Evolutionary conservation across 1,140 invertebrate species (phyloP).

Genomic region (Acromyrmex echinatior): DNA sequence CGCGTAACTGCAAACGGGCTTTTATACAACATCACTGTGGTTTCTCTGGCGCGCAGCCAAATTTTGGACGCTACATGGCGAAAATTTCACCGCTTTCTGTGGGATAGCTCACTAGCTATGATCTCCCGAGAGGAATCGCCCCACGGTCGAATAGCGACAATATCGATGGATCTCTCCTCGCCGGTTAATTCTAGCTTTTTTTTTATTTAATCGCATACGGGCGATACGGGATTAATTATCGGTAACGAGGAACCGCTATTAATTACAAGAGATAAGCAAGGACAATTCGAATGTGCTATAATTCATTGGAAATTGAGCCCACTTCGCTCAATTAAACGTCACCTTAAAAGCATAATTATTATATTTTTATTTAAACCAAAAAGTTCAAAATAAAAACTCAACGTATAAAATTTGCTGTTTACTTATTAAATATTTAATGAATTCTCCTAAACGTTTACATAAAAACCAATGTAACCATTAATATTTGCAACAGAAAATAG

Average conservation of each 20-base stretch:
- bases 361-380: too few species aligned
- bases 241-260: constrained; percentile 74
- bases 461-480: not conserved
- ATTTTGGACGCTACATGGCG: constrained; percentile 53
- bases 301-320: constrained; percentile 43
- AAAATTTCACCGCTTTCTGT: constrained; percentile 70
- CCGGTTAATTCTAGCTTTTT: constrained; percentile 65
- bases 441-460: not conserved
- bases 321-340: constrained; percentile 49
- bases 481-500: not conserved
- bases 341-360: not conserved
- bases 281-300: constrained; percentile 11
- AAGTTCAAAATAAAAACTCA: not conserved
- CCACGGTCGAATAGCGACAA: constrained; percentile 41
- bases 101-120: constrained; percentile 36
- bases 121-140: constrained; percentile 64
- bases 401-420: not conserved
- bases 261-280: constrained; percentile 61
- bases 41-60: constrained; percentile 64
- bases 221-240: constrained; percentile 75
- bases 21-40: constrained; percentile 48
- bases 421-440: not conserved
- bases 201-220: constrained; percentile 56
- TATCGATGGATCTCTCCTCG: constrained; percentile 63
- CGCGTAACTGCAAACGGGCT: constrained; percentile 53